These are phyloP conservation scores for Hartigia nigra DNA, from an alignment of 2,888 invertebrate genomes.

Conservation along the genomic window DNA sequence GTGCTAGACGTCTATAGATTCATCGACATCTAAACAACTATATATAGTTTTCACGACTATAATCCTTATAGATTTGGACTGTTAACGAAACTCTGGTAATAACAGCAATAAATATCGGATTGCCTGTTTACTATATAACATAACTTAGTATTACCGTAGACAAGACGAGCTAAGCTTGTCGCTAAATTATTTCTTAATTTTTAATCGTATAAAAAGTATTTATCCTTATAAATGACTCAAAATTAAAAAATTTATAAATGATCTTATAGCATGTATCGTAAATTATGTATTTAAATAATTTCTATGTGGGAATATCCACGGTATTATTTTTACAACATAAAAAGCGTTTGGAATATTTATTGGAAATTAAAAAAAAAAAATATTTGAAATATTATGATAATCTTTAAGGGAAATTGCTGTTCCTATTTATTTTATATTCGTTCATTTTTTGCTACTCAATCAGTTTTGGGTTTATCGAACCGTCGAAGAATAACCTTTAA, in stretches of 20 bases:
- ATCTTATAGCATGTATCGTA: no score
- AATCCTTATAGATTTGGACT: neutral
- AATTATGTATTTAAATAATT: no score
- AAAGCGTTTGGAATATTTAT: neutral
- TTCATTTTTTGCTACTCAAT: neutral
- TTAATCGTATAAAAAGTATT: no score
- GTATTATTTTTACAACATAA: neutral
- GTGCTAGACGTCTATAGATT: no score
- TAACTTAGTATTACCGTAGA: no score
- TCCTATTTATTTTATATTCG: neutral
- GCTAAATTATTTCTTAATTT: neutral
- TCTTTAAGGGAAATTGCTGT: neutral
- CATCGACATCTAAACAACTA: no score
- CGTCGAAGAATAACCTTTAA: neutral
- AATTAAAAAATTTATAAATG: no score
- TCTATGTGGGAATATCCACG: neutral
- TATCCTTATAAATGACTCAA: no score
- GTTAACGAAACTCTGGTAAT: neutral
- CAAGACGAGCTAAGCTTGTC: no score
- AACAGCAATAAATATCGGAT: neutral
- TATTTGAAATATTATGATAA: neutral
- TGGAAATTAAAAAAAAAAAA: neutral
- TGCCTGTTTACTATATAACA: no score
- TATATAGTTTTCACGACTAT: no score
- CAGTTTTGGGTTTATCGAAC: neutral